Percentiles rank a stretch among this genome's conserved stretches.
phyloP scores from a whole-genome alignment of 2,888 invertebrate species.

The Poecilobothrus nobilitatus region DNA sequence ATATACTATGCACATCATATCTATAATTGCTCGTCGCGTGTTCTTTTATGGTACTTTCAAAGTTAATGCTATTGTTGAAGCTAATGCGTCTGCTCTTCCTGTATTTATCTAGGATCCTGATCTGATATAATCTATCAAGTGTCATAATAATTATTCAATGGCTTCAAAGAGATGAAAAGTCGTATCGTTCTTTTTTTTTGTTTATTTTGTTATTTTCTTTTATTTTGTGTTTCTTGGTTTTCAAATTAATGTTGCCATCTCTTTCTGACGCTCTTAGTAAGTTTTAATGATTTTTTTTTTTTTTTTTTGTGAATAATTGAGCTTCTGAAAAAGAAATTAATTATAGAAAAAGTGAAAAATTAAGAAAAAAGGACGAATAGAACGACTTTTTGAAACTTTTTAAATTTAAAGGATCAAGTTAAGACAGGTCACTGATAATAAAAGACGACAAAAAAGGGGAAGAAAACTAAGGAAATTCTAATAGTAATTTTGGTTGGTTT shows the following conservation, averaged over 20 bases:
- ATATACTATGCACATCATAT: no score
- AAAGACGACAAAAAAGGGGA: no score
- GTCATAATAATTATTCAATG: constrained; percentile 6
- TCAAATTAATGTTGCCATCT: not conserved
- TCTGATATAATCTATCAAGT: constrained; percentile 2
- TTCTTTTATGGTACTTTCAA: no score
- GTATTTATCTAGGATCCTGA: not conserved
- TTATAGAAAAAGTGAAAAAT: not conserved
- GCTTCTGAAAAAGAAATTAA: not conserved
- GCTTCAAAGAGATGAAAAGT: not conserved
- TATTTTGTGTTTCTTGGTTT: not conserved
- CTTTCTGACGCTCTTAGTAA: not conserved
- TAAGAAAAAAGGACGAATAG: not conserved
- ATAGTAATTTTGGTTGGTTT: no score
- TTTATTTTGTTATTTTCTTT: no score
- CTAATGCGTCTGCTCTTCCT: no score
- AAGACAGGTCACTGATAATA: not conserved
- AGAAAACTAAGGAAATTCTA: no score
- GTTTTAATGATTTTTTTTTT: not conserved
- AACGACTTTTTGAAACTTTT: not conserved
- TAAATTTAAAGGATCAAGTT: not conserved
- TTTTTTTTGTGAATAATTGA: not conserved
- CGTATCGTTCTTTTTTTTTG: no score
- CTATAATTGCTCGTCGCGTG: no score
- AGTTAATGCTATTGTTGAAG: no score